These are phyloP conservation scores for Clistopyga incitator DNA, from an alignment of 2,888 invertebrate species.

Conservation along the genomic window DNA sequence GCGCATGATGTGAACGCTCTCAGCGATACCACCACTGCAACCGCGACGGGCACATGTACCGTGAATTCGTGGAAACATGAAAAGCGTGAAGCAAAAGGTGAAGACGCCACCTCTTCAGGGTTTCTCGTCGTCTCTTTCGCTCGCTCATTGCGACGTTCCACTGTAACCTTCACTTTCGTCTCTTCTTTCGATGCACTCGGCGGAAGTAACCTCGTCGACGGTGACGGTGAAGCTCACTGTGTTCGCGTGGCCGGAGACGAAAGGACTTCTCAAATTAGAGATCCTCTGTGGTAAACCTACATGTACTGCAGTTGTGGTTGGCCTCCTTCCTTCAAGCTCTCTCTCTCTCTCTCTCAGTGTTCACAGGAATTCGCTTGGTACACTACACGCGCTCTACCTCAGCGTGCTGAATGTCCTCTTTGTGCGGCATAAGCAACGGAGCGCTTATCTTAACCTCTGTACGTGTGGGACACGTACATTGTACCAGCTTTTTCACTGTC, in stretches of 20 bases:
- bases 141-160: too few relatives aligned
- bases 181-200: conserved; percentile 34
- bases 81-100: too few relatives aligned
- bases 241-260: too few relatives aligned
- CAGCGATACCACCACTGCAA: too few relatives aligned
- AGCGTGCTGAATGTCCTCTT: conserved; percentile 44
- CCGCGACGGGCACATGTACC: too few relatives aligned
- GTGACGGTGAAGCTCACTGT: conserved; percentile 20
- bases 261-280: conserved; percentile 53
- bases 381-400: conserved; percentile 15
- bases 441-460: conserved; percentile 44
- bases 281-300: conserved; percentile 32
- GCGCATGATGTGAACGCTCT: too few relatives aligned
- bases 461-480: conserved; percentile 27
- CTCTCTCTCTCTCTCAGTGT: background rate
- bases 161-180: too few relatives aligned
- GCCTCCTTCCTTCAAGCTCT: conserved; percentile 12
- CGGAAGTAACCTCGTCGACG: conserved; percentile 53
- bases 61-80: too few relatives aligned
- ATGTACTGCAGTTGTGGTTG: background rate
- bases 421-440: conserved; percentile 21
- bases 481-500: too few relatives aligned
- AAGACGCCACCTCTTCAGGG: too few relatives aligned
- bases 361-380: conserved; percentile 40
- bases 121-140: too few relatives aligned